Evolutionary conservation across 2,888 invertebrate genomes (phyloP).

Genomic region (Bembecia ichneumoniformis): DNA sequence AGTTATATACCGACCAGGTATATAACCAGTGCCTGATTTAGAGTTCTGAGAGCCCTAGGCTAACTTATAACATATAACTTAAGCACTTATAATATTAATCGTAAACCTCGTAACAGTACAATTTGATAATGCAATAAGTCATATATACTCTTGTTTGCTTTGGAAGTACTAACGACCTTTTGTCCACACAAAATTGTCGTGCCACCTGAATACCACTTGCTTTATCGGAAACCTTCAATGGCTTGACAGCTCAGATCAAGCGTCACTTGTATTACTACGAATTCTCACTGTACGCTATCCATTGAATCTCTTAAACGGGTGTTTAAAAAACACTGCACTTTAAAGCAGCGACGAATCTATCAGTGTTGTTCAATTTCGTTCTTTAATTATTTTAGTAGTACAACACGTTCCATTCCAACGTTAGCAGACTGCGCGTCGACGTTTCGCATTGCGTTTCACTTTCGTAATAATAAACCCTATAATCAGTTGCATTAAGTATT

Average conservation of each 20-base stretch:
- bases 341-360: too few relatives aligned
- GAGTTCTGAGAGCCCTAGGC: too few relatives aligned
- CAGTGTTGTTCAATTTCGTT: too few relatives aligned
- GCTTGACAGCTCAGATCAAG: conserved; percentile 5
- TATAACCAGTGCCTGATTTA: too few relatives aligned
- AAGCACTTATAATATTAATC: too few relatives aligned
- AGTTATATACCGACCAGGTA: too few relatives aligned
- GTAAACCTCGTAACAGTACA: too few relatives aligned
- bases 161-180: background rate
- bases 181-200: background rate
- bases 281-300: conserved; percentile 15
- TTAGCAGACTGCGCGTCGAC: conserved; percentile 41
- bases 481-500: too few relatives aligned
- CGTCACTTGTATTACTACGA: conserved; percentile 7
- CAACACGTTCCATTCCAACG: conserved; percentile 11
- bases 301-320: conserved; percentile 9
- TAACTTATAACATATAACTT: too few relatives aligned
- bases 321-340: too few relatives aligned
- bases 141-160: background rate
- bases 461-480: background rate
- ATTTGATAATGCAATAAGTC: background rate
- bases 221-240: conserved; percentile 23
- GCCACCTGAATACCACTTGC: background rate
- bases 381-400: background rate
- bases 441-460: conserved; percentile 11